Evolutionary conservation across 1,140 invertebrate species (phyloP).

Genomic region (Myzus persicae): DNA sequence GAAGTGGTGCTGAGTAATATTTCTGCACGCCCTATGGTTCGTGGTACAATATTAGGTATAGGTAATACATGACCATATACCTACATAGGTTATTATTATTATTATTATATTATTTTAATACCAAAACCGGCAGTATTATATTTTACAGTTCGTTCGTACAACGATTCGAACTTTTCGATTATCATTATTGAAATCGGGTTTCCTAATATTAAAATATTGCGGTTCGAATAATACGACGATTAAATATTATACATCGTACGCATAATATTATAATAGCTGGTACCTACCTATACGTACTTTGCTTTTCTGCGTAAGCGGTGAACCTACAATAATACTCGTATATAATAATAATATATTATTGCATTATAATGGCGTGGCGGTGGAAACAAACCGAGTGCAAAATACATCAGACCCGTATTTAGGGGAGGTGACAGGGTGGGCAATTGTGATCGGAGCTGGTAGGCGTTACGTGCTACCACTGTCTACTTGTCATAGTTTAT

Average conservation of each 20-base stretch:
- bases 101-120: background rate
- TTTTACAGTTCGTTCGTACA: background rate
- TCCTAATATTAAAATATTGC: background rate
- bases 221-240: background rate
- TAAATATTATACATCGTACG: background rate
- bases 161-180: background rate
- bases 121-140: background rate
- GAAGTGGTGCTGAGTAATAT: background rate
- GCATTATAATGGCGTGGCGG: background rate
- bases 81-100: background rate
- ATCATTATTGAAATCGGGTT: background rate
- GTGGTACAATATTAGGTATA: background rate
- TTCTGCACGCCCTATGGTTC: background rate
- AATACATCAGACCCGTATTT: no score
- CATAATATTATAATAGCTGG: no score
- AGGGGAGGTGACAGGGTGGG: no score
- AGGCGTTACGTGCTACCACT: no score
- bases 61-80: no score
- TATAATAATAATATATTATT: background rate
- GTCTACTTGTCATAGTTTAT: no score
- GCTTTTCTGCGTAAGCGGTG: background rate
- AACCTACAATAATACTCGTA: background rate
- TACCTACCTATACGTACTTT: background rate
- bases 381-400: background rate
- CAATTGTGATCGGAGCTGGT: no score